Evolutionary conservation across 1,140 invertebrate species (phyloP).

Genomic region (Heliothis virescens): DNA sequence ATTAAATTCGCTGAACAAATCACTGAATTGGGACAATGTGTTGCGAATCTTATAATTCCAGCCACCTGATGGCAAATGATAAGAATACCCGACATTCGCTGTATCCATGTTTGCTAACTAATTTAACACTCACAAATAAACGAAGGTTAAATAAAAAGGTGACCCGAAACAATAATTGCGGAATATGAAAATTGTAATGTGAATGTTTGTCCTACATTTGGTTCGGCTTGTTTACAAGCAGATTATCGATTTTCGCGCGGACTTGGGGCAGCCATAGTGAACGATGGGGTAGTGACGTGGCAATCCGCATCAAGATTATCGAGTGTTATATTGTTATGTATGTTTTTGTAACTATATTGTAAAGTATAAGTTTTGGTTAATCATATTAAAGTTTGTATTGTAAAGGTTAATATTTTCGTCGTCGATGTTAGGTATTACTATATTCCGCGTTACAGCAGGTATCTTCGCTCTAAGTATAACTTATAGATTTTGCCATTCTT

Average conservation of each 20-base stretch:
- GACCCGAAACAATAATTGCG: slow-evolving; percentile 65
- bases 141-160: slow-evolving; percentile 64
- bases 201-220: slow-evolving; percentile 68
- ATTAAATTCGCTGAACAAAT: slow-evolving; percentile 98
- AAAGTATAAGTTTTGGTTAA: neutral
- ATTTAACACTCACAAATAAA: slow-evolving; percentile 50
- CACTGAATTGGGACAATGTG: slow-evolving; percentile 95
- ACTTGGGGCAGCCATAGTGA: slow-evolving; percentile 57
- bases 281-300: slow-evolving; percentile 28
- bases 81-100: slow-evolving; percentile 92
- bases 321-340: neutral
- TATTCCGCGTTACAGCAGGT: too few species aligned
- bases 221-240: slow-evolving; percentile 82
- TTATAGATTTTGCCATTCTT: too few species aligned
- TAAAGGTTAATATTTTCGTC: neutral
- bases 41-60: slow-evolving; percentile 92
- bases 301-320: neutral
- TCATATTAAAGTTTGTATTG: neutral
- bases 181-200: slow-evolving; percentile 61
- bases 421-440: too few species aligned
- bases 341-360: neutral
- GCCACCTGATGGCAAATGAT: slow-evolving; percentile 93
- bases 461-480: too few species aligned
- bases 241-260: slow-evolving; percentile 80
- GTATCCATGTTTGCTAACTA: slow-evolving; percentile 82